A percentile compares a stretch with the other conserved stretches of the same genome.
These are phyloP conservation scores for Dendrophyllia cribrosa DNA, from an alignment of 64 coral and sea anemone species.

Conservation along the genomic window DNA sequence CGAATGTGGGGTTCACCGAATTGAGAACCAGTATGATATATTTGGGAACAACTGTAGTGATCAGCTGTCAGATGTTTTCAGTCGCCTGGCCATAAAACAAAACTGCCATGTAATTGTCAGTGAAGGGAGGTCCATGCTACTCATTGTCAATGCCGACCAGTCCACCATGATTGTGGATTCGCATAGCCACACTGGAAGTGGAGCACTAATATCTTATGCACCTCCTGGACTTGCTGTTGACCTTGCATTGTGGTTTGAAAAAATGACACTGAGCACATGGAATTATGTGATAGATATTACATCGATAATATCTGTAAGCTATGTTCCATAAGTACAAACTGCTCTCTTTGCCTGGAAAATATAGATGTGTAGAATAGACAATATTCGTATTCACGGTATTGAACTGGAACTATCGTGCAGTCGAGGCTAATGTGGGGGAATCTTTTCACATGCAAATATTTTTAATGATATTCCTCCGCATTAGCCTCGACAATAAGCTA, in stretches of 20 bases:
- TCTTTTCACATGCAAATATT: no score
- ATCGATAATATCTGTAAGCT: conserved; percentile 4
- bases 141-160: conserved; percentile 9
- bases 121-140: background rate
- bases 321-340: background rate
- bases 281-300: background rate
- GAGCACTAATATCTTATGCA: conserved; percentile 16
- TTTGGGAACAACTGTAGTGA: conserved; percentile 9
- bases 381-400: no score
- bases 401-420: no score
- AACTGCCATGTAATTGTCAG: conserved; percentile 25
- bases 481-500: no score
- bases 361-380: no score
- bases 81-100: background rate
- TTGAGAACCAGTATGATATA: conserved; percentile 18
- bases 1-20: conserved; percentile 1
- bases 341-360: background rate
- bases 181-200: conserved; percentile 10
- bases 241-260: conserved; percentile 21
- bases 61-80: conserved; percentile 16
- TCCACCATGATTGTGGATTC: conserved; percentile 37
- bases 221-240: conserved; percentile 7
- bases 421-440: no score
- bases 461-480: no score
- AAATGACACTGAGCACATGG: background rate